Evolutionary conservation across 2,113 vertebrate species (phyloP).

Genomic region (Notothenia rossii): DNA sequence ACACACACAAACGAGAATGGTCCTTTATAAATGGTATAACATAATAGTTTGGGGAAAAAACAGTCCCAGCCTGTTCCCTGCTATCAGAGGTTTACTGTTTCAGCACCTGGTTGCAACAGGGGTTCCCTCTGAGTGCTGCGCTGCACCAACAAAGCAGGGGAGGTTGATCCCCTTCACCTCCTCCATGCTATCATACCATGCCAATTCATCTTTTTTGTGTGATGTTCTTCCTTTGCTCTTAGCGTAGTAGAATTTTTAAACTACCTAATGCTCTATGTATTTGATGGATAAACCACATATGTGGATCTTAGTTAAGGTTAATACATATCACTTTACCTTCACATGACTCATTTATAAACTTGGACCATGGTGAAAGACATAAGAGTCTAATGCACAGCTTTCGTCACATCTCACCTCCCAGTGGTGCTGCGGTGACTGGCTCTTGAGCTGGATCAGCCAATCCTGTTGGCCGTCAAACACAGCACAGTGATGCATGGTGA

Average conservation of each 20-base stretch:
- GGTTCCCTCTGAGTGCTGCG: constrained; percentile 30
- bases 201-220: constrained; percentile 8
- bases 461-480: constrained; percentile 93
- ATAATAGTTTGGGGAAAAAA: constrained; percentile 40
- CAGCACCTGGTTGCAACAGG: constrained; percentile 41
- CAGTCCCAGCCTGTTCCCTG: constrained; percentile 16
- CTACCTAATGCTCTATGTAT: neutral
- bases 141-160: constrained; percentile 34
- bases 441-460: constrained; percentile 97
- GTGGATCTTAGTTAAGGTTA: neutral
- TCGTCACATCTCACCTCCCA: constrained; percentile 92
- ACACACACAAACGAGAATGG: constrained; percentile 38
- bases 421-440: constrained; percentile 88
- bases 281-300: neutral
- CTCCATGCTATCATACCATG: neutral
- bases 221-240: constrained; percentile 2
- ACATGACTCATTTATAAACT: constrained; percentile 13
- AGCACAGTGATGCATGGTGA: constrained; percentile 96
- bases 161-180: constrained; percentile 26
- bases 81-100: constrained; percentile 51
- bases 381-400: neutral
- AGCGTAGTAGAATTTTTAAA: constrained; percentile 1
- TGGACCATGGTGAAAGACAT: neutral
- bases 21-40: constrained; percentile 21
- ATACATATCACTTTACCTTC: constrained; percentile 7